phyloP scores from a whole-genome alignment of 2,797 vertebrate genomes.

The Mastacembelus armatus region DNA sequence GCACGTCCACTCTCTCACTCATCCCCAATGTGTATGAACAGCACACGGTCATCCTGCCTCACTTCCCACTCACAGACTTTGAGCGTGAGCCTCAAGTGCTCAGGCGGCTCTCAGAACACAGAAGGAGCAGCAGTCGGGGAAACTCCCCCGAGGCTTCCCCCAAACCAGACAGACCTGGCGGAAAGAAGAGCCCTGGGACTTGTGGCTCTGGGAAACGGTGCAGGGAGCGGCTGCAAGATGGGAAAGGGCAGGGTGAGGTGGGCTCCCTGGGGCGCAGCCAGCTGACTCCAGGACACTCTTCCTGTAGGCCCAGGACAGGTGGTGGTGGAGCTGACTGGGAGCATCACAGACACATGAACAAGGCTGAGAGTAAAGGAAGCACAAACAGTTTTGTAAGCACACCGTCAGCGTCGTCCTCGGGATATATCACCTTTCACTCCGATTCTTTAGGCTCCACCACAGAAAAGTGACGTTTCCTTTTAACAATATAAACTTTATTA shows the following conservation, averaged over 20 bases:
- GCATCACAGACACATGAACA: conserved; percentile 79
- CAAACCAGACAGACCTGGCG: conserved; percentile 57
- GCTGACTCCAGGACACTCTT: conserved; percentile 55
- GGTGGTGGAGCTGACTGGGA: conserved; percentile 71
- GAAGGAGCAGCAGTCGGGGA: conserved; percentile 62
- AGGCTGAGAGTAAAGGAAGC: conserved; percentile 84
- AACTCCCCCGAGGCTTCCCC: conserved; percentile 63
- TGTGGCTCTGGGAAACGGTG: conserved; percentile 63
- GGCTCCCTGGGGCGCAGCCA: conserved; percentile 57
- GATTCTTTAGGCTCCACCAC: conserved; percentile 89
- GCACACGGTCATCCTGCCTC: conserved; percentile 74
- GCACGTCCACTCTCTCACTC: conserved; percentile 83
- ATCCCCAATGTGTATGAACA: conserved; percentile 82
- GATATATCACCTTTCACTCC: conserved; percentile 88
- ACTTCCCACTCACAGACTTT: conserved; percentile 89
- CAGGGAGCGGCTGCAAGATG: conserved; percentile 55
- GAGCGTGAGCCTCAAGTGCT: conserved; percentile 89
- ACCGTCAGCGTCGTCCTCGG: conserved; percentile 86
- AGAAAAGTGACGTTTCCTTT: conserved; percentile 54
- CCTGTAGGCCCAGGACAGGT: conserved; percentile 72
- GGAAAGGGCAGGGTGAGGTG: conserved; percentile 46
- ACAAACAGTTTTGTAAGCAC: conserved; percentile 92
- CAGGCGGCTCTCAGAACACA: conserved; percentile 79
- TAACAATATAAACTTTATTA: conserved; percentile 49
- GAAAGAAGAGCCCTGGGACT: conserved; percentile 50